Evolutionary conservation across 1,140 invertebrate genomes (phyloP).

Genomic region (Armadillidium nasatum): DNA sequence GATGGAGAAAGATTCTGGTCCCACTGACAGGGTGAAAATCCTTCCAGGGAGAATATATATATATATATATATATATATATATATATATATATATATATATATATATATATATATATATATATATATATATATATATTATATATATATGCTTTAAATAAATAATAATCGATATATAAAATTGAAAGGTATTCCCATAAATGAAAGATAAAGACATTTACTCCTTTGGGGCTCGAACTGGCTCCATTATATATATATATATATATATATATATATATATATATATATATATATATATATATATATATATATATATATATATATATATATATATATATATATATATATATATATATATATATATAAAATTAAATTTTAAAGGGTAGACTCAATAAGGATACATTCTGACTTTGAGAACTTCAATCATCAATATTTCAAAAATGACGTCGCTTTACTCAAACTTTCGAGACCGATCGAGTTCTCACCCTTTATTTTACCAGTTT

Average conservation of each 20-base stretch:
- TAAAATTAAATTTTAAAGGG: neutral
- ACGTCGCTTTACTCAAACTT: neutral
- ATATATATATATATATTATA: too few relatives aligned
- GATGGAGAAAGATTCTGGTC: too few relatives aligned
- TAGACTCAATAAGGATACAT: neutral
- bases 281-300: slow-evolving; percentile 3
- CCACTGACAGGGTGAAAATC: too few relatives aligned
- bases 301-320: slow-evolving; percentile 7
- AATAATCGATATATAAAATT: too few relatives aligned
- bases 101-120: too few relatives aligned
- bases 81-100: too few relatives aligned
- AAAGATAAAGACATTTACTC: too few relatives aligned
- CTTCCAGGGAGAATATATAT: too few relatives aligned
- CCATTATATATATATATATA: neutral
- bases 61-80: too few relatives aligned
- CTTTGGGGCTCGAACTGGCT: too few relatives aligned
- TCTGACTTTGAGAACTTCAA: neutral
- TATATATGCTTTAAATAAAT: too few relatives aligned
- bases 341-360: slow-evolving; percentile 6
- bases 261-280: slow-evolving; percentile 1
- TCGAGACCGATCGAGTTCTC: neutral
- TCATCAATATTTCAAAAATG: neutral
- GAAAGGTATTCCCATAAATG: too few relatives aligned
- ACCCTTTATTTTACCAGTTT: neutral
- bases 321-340: slow-evolving; percentile 14